A percentile compares a stretch with the other conserved stretches of the same genome.
phyloP scores from a whole-genome alignment of 2,113 vertebrate species.

The Apaloderma vittatum region DNA sequence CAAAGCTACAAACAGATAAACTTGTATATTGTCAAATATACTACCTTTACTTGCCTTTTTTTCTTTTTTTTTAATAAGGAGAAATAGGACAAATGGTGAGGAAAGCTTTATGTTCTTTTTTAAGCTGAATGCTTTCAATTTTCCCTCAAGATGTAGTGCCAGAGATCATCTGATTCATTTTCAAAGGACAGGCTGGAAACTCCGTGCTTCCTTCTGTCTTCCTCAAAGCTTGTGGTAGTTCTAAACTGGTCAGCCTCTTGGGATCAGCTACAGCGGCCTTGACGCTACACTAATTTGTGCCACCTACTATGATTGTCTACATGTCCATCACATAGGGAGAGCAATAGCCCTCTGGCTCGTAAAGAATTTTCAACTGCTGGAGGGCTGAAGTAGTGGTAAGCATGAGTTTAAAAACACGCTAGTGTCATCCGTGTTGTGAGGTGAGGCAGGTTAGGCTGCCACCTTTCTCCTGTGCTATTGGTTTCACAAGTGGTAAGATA shows the following conservation, averaged over 20 bases:
- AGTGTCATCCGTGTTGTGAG: not conserved
- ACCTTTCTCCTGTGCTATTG: not conserved
- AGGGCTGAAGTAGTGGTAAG: not conserved
- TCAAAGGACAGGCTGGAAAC: not conserved
- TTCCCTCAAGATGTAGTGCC: not conserved
- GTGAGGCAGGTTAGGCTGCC: not conserved
- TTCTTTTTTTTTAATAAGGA: not conserved
- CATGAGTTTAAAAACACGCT: not conserved
- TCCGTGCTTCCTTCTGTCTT: not conserved
- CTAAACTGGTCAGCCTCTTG: not conserved
- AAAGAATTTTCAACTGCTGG: not conserved
- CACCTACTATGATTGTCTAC: not conserved
- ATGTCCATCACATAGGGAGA: rapidly evolving
- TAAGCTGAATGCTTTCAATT: not conserved
- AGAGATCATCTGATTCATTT: not conserved
- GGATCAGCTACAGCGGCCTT: not conserved
- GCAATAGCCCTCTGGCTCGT: not conserved
- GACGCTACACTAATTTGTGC: not conserved
- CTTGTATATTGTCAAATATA: not conserved
- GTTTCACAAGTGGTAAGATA: not conserved
- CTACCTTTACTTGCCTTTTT: not conserved
- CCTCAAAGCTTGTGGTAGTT: not conserved
- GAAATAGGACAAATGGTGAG: not conserved
- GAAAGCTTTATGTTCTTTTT: not conserved
- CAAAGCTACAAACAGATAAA: not conserved